Percentiles rank a stretch among this genome's conserved stretches.
Evolutionary conservation across 2,888 invertebrate species (phyloP).

Genomic region (Caenorhabditis auriculariae): DNA sequence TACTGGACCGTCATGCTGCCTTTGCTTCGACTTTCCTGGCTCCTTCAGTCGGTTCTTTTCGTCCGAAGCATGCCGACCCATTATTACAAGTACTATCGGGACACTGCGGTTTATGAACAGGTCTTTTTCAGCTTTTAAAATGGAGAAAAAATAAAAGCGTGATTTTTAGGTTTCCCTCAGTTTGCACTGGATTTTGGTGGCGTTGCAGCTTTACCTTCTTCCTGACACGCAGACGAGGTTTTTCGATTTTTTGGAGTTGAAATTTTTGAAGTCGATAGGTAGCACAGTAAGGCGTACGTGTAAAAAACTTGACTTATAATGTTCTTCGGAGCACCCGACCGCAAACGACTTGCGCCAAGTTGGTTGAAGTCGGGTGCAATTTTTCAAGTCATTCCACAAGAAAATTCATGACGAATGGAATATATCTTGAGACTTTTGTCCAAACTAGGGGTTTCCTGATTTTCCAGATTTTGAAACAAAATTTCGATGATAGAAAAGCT

Average conservation of each 20-base stretch:
- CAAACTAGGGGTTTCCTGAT: slow-evolving; percentile 2
- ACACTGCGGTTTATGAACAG: slow-evolving; percentile 41
- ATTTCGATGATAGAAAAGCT: not conserved
- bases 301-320: too few relatives aligned
- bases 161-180: slow-evolving; percentile 40
- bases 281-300: too few relatives aligned
- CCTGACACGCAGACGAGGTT: slow-evolving; percentile 43
- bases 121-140: slow-evolving; percentile 7
- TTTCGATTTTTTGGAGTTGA: not conserved
- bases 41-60: slow-evolving; percentile 53
- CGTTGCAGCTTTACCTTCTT: slow-evolving; percentile 52
- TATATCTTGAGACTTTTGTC: too few relatives aligned
- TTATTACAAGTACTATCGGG: slow-evolving; percentile 50
- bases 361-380: too few relatives aligned
- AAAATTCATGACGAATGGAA: too few relatives aligned
- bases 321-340: too few relatives aligned
- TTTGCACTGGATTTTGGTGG: slow-evolving; percentile 56
- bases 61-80: slow-evolving; percentile 52
- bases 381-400: too few relatives aligned
- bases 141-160: not conserved
- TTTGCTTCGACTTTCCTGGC: slow-evolving; percentile 58
- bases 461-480: not conserved
- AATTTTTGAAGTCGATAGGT: not conserved
- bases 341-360: too few relatives aligned
- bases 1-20: slow-evolving; percentile 59